Percentiles rank a stretch among this genome's conserved stretches.
Conservation (phyloP, 23 tunicate species). For the Halocynthia aurantium region DNA sequence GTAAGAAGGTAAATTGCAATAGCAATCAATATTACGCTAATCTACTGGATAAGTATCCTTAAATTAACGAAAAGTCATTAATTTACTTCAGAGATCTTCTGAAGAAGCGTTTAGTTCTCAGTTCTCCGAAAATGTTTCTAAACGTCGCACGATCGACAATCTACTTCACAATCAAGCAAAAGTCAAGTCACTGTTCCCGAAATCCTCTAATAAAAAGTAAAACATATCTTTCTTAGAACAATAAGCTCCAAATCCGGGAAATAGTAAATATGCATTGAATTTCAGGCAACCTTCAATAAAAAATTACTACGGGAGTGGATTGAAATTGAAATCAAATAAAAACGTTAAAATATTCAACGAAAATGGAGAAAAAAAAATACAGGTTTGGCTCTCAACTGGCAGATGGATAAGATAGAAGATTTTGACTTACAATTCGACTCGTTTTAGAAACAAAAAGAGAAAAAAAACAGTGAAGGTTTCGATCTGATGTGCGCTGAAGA, state of each 20-base stretch:
- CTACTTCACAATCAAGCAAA: background rate
- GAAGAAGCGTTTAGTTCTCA: slow-evolving; percentile 2
- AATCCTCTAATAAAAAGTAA: too few relatives aligned
- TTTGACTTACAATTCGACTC: background rate
- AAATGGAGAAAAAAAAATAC: background rate
- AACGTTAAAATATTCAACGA: background rate
- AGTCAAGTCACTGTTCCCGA: background rate
- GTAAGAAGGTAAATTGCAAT: background rate
- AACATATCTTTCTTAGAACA: too few relatives aligned
- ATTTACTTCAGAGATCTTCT: background rate
- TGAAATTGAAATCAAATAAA: background rate
- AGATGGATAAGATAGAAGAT: background rate
- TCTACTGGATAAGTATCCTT: too few relatives aligned
- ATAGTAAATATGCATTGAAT: background rate
- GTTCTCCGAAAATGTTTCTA: background rate
- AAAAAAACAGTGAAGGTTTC: background rate
- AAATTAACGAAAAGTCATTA: background rate
- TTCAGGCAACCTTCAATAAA: slow-evolving; percentile 6
- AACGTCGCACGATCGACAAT: background rate
- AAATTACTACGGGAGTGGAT: background rate
- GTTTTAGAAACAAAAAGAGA: background rate
- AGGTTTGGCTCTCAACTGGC: background rate
- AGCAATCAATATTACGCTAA: background rate
- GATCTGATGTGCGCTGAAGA: slow-evolving; percentile 39
- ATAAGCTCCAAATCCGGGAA: too few relatives aligned